Conservation (phyloP, 1,140 invertebrate species). For the Himalopsyche phryganea region DNA sequence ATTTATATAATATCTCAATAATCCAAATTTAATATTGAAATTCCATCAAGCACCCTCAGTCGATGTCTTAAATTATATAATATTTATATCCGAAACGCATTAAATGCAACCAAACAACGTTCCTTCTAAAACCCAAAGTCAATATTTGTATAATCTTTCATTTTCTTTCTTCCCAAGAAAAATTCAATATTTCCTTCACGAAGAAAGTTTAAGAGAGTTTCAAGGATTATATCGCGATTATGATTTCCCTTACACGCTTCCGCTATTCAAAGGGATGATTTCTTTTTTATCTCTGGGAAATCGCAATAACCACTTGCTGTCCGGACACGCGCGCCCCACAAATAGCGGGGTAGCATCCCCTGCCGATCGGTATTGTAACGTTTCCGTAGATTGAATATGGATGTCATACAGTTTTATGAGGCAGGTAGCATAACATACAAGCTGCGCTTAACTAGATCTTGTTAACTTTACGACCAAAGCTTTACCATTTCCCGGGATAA, state of each 20-base stretch:
- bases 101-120: too few species aligned
- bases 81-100: too few species aligned
- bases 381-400: constrained; percentile 7
- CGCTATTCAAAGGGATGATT: neutral
- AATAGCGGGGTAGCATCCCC: neutral
- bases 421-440: constrained; percentile 2
- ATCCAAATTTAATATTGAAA: too few species aligned
- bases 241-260: neutral
- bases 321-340: constrained; percentile 1
- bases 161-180: too few species aligned
- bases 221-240: neutral
- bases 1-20: too few species aligned
- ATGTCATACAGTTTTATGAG: constrained; percentile 12
- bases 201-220: too few species aligned
- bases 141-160: too few species aligned
- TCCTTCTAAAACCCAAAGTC: too few species aligned
- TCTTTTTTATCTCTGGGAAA: constrained; percentile 4
- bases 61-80: too few species aligned
- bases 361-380: neutral
- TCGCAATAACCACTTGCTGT: neutral
- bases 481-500: neutral
- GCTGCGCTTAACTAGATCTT: neutral
- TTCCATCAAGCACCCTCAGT: too few species aligned
- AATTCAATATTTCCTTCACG: too few species aligned
- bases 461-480: constrained; percentile 4